Evolutionary conservation across 2,797 vertebrate genomes (phyloP), one percentile per base, ranked within the genome.

Genomic region (Buphagus erythrorhynchus): DNA sequence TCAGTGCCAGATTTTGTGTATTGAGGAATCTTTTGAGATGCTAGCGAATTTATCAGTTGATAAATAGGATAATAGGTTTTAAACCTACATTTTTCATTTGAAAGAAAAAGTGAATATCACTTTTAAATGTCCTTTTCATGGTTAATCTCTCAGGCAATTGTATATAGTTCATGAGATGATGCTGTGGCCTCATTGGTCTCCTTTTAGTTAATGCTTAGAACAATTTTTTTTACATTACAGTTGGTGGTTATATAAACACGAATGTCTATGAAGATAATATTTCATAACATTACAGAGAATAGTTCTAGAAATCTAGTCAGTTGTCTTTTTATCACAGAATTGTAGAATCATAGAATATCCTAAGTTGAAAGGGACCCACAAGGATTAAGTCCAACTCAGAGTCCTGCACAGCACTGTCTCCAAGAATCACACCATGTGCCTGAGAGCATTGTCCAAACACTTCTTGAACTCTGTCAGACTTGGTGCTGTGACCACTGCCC

Each of bases 61-160:
- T 61, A 61, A 75, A 80, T 13, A 73, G 28, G 11, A 10, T 62
- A 62, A 31, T 20, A 40, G 6, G 4, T 85, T 81, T 80, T 65
- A 10, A 54, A 88, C 6, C 49, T 73, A 59, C 0, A 5, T 11
- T 62, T 68, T 29, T 51, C 35, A 19, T 68, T 35, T 33, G n/a
- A 7, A 51, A 42, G 38, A 43, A 57, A 35, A 21, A 16, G 6
- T 18, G 4, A 43, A 4, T 71, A 40, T 63, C 1, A 0, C 20
- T 40, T 81, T 25, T 57, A 65, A 76, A 52, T 54, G 16, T 11
- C 5, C 4, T 69, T 72, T 79, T 49, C 10, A 18, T 35, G 18
- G 3, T 35, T 5, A 0, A 55, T 87, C 3, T 52, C 4, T 31
- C 68, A 51, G 43, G 46, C 29, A 52, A 0, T 21, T 87, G 11